phyloP scores from a whole-genome alignment of 2,797 vertebrate species.

The Euphonia xanthogaster region DNA sequence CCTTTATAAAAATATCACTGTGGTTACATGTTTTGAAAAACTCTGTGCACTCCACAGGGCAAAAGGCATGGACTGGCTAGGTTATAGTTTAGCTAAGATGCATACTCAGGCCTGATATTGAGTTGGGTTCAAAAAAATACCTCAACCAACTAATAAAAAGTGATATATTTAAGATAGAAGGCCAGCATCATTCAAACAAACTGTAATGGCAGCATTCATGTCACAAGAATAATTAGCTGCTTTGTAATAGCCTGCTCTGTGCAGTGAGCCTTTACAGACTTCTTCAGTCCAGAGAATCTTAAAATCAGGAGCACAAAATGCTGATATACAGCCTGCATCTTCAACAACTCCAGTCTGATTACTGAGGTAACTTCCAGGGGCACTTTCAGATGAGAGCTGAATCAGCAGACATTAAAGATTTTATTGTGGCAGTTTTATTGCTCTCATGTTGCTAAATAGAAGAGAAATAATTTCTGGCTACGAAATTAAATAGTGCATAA shows the following conservation, averaged over 20 bases:
- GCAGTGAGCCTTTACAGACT: slow-evolving; percentile 42
- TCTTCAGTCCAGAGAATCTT: slow-evolving; percentile 24
- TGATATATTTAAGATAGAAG: slow-evolving; percentile 25
- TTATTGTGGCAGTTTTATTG: background rate
- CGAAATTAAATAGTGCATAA: background rate
- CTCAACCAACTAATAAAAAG: slow-evolving; percentile 8
- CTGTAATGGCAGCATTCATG: slow-evolving; percentile 32
- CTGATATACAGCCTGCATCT: background rate
- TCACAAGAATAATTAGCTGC: slow-evolving; percentile 49
- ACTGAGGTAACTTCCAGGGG: background rate
- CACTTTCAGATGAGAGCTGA: background rate
- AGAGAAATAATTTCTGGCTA: background rate
- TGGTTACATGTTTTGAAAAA: slow-evolving; percentile 77
- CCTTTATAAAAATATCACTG: slow-evolving; percentile 77
- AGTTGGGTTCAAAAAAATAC: background rate
- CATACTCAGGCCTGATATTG: slow-evolving; percentile 12
- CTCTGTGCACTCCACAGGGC: slow-evolving; percentile 71
- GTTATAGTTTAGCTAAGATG: slow-evolving; percentile 62
- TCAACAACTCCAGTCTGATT: background rate
- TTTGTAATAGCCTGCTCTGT: slow-evolving; percentile 38
- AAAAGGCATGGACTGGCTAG: slow-evolving; percentile 43
- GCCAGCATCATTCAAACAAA: slow-evolving; percentile 27
- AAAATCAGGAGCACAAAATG: background rate
- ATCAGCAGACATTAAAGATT: slow-evolving; percentile 7
- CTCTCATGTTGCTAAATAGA: background rate